These are phyloP conservation scores for Lottia gigantea DNA, from an alignment of 2,888 invertebrate species.

Conservation along the genomic window DNA sequence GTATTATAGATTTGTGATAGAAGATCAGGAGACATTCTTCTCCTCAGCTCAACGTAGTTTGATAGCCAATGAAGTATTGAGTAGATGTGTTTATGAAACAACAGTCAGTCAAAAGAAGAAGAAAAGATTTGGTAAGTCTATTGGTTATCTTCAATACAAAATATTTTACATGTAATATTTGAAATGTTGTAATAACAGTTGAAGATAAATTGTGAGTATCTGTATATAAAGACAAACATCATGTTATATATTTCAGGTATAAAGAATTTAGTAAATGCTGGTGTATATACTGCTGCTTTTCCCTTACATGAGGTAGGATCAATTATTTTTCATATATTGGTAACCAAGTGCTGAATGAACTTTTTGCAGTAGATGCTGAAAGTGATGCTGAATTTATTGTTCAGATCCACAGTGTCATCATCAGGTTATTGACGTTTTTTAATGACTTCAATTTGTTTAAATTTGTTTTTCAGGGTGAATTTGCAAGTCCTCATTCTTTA, in stretches of 20 bases:
- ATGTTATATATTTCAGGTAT: constrained; percentile 46
- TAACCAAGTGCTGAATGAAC: no score
- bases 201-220: no score
- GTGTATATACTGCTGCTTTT: constrained; percentile 59
- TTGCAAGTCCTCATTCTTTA: constrained; percentile 56
- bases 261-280: constrained; percentile 54
- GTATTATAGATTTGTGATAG: constrained; percentile 66
- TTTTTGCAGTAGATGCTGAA: no score
- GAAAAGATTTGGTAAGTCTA: constrained; percentile 53
- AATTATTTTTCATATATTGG: not conserved
- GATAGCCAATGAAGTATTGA: constrained; percentile 90
- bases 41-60: constrained; percentile 86
- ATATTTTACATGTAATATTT: no score
- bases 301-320: constrained; percentile 67
- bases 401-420: no score
- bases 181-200: no score
- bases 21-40: constrained; percentile 90
- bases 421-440: no score
- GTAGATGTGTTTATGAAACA: constrained; percentile 86
- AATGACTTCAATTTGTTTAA: no score
- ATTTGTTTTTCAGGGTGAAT: constrained; percentile 42
- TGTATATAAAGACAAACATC: no score
- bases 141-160: no score
- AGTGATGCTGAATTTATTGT: no score
- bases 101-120: constrained; percentile 40